Evolutionary conservation across 2,888 invertebrate species (phyloP), one percentile per base, ranked within the genome.

Genomic region (Andricus curvator): DNA sequence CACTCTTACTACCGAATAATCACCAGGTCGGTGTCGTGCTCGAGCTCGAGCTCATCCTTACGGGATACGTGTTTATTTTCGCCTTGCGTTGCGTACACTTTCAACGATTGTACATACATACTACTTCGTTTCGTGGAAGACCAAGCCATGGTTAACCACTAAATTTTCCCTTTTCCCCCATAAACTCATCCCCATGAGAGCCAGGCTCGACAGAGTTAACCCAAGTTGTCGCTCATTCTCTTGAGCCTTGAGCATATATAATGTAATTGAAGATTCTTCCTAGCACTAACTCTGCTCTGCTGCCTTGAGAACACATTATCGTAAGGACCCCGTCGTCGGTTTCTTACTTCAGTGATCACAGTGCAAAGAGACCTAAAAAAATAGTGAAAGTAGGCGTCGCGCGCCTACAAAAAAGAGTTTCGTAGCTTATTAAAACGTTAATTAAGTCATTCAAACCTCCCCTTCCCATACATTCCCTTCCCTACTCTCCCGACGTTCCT

Each of bases 1-100:
- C 51, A 70, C 78, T 74, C 68, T 81, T 68, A 84, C 84, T 83
- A 84, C 84, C 81, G 84, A 84, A 84, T 84, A 84, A 84, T 82
- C 78, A 84, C 78, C 78, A 78, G 82, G 79, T 84, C 81, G 80
- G 56, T 83, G 84, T 80, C 79, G 67, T 74, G 78, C 68, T 82
- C 79, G 62, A 80, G 79, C 74, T 70, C 78, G 65, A 81, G 51
- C 56, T 74, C 56, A 74, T 74, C 68, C 74, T 84, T 81, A 83
- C 79, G 56, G 79, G 78, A 81, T 80, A 83, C 78, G 79, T 84
- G 81, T 83, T 83, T 84, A 81, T 83, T 79, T 77, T 83, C 82
- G 79, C 83, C 80, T 84, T 37, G 37, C 37, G 37, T 76, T 67
- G 65, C 56, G 68, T 68, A 60, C 60, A 80, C 70, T 56, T 64